Percentiles rank a stretch among this genome's conserved stretches.
Evolutionary conservation across 2,113 vertebrate species (phyloP).

Genomic region (Callospermophilus lateralis): DNA sequence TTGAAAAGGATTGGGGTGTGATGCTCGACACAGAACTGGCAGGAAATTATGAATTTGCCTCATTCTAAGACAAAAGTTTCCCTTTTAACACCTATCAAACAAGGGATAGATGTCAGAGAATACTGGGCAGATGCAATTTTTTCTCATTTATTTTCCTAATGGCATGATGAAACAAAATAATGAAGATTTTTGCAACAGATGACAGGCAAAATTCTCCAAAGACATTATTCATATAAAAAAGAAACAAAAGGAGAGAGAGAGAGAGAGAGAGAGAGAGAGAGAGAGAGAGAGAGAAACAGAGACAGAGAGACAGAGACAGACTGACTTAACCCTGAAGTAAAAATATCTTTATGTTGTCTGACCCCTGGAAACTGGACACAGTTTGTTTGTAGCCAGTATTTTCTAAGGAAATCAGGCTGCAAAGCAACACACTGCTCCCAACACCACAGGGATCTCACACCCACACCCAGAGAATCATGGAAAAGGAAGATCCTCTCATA

Average conservation of each 20-base stretch:
- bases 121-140: neutral
- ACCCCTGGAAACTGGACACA: neutral
- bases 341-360: rapidly evolving
- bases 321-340: neutral
- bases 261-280: no score
- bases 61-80: neutral
- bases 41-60: neutral
- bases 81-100: neutral
- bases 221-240: neutral
- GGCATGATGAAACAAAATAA: neutral
- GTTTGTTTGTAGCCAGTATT: neutral
- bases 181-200: neutral
- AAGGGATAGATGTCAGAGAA: neutral
- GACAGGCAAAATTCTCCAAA: neutral
- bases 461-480: rapidly evolving
- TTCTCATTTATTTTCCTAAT: neutral
- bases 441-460: no score
- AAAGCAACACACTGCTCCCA: neutral
- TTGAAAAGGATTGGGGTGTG: neutral
- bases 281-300: neutral
- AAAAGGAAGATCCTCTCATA: no score
- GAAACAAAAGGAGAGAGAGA: neutral
- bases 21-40: neutral
- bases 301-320: no score
- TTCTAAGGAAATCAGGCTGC: neutral